These are phyloP conservation scores for Carcina quercana DNA, from an alignment of 2,888 invertebrate species.

Conservation along the genomic window DNA sequence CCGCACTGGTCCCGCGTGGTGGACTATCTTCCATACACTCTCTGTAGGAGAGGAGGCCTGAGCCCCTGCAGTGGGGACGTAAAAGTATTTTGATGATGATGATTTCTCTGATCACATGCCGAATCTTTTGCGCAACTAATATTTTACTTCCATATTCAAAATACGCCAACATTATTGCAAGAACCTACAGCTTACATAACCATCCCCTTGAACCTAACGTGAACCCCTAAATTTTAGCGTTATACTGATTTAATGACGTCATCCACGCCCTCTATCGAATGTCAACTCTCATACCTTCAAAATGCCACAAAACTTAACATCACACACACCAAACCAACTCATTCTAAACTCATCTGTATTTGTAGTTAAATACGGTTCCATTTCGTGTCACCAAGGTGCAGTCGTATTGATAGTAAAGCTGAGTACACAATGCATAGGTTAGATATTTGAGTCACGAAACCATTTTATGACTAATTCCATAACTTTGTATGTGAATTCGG, in stretches of 20 bases:
- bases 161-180: too few relatives aligned
- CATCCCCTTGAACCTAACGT: too few relatives aligned
- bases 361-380: constrained; percentile 14
- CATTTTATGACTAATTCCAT: constrained; percentile 75
- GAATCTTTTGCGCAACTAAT: too few relatives aligned
- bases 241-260: constrained; percentile 73
- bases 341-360: constrained; percentile 12
- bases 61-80: too few relatives aligned
- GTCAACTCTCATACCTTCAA: constrained; percentile 62
- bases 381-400: constrained; percentile 7
- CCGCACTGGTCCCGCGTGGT: too few relatives aligned
- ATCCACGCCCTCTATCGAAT: constrained; percentile 69
- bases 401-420: constrained; percentile 12
- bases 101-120: too few relatives aligned
- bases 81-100: too few relatives aligned
- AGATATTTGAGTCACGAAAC: constrained; percentile 73
- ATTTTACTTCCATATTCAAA: too few relatives aligned
- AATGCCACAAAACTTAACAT: constrained; percentile 15
- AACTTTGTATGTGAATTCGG: constrained; percentile 73
- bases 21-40: too few relatives aligned
- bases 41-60: too few relatives aligned
- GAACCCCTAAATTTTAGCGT: constrained; percentile 63
- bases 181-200: too few relatives aligned
- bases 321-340: constrained; percentile 7
- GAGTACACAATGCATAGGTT: constrained; percentile 50